These are phyloP conservation scores for Trachelus iudaicus DNA, from an alignment of 2,888 invertebrate species.

Conservation along the genomic window DNA sequence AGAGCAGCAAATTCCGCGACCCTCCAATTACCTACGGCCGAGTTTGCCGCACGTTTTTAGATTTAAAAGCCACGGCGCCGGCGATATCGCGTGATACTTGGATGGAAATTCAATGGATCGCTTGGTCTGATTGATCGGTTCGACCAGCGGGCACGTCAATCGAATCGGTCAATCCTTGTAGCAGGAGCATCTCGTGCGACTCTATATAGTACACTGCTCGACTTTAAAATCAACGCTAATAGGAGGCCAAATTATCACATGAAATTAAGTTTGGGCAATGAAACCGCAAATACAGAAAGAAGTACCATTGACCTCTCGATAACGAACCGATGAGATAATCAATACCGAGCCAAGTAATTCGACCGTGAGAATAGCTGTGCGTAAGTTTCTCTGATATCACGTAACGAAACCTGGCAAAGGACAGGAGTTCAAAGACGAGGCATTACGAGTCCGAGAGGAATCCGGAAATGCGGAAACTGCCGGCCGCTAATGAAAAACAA, in stretches of 20 bases:
- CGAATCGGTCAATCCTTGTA: neutral
- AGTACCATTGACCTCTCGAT: neutral
- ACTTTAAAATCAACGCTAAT: neutral
- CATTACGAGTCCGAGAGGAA: neutral
- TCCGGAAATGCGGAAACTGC: neutral
- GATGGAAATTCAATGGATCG: neutral
- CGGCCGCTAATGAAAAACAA: neutral
- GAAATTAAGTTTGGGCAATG: neutral
- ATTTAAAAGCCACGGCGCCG: conserved; percentile 40
- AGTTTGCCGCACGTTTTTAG: conserved; percentile 52
- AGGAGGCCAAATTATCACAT: neutral
- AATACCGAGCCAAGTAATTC: neutral
- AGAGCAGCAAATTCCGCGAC: conserved; percentile 55
- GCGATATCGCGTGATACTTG: neutral
- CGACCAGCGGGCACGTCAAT: neutral
- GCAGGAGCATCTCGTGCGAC: neutral
- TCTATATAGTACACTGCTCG: neutral
- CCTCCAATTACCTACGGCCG: conserved; percentile 58
- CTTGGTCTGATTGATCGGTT: neutral
- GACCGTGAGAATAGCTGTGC: neutral
- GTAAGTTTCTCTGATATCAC: neutral
- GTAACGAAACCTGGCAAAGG: neutral
- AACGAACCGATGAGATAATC: neutral
- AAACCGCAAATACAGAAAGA: neutral
- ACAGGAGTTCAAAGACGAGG: neutral